Base-by-base conservation (phyloP, 2,113 vertebrate species). In the Oreochromis aureus region DNA sequence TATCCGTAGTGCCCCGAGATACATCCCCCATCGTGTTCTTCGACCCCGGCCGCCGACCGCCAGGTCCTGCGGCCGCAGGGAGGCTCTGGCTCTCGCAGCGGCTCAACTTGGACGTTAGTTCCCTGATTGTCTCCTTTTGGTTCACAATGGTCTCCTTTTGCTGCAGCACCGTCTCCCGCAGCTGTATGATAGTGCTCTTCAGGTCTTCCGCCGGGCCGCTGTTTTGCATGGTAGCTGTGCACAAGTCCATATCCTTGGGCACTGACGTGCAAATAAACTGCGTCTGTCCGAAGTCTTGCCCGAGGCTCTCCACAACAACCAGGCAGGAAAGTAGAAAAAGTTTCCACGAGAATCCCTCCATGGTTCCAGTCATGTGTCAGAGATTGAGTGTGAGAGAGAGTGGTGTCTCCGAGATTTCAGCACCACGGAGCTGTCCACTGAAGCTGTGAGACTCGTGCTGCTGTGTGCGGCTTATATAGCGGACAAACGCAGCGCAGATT, bases 261-360 rank as follows among this genome's bases (percentile, higher is more conserved):
- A 99, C 98, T 83, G 98, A 99, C 91, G 98, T 99, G 97, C 98
- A 99, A 92, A 99, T 97, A 92, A 99, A 99, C 84, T 98, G 98
- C 66, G 98, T 98, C 94, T 97, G 98, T 87, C 97, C 98, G 89
- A 98, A 96, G 95, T 98, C 96, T 95, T 98, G 97, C 7, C 95
- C 95, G 16, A 95, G 95, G 59, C 96, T 95, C 83, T 94, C 88
- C 80, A 69, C 89, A 85, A 94, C 86, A 16, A 95, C 78, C 79
- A 96, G 90, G 84, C 93, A 82, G 66, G 88, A 94, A 89, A 97
- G 94, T 22, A 98, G 86, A 86, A 97, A 96, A 89, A 97, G 93
- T 96, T 97, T 96, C 97, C 95, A 93, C 56, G 95, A 95, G 78
- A 91, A 87, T 88, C 93, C 89, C 54, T 95, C 94, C 94, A 96